Conservation (phyloP, 1,140 invertebrate species). For the Dreissena polymorpha region DNA sequence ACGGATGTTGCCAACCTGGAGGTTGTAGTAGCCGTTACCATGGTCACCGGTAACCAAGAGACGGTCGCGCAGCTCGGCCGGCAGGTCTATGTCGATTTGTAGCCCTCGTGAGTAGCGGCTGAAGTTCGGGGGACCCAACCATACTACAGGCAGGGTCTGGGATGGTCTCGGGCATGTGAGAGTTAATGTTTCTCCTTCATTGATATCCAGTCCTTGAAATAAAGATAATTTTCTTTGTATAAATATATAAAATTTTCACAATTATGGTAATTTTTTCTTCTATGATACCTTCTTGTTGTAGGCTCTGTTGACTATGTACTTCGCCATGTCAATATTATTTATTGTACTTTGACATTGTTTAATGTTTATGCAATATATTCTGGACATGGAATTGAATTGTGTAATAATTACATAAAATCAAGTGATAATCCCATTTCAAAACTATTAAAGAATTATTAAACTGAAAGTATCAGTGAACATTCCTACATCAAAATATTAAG, state of each 20-base stretch:
- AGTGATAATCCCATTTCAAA: no score
- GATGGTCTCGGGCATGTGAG: conserved; percentile 43
- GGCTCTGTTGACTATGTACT: not conserved
- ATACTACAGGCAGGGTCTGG: conserved; percentile 24
- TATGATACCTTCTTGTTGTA: not conserved
- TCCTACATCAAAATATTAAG: no score
- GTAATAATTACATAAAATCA: no score
- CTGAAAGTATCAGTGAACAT: no score
- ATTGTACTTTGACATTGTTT: no score
- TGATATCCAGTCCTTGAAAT: conserved; percentile 45
- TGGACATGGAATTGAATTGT: no score
- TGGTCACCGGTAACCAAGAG: conserved; percentile 47
- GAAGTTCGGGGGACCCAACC: conserved; percentile 42
- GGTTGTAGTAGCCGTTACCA: conserved; percentile 46
- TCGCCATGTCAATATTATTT: no score
- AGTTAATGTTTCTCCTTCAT: conserved; percentile 52
- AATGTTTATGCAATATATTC: no score
- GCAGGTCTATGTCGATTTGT: conserved; percentile 30
- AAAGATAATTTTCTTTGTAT: not conserved
- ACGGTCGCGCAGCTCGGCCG: conserved; percentile 38
- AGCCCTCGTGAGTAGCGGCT: conserved; percentile 25
- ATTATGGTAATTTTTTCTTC: not conserved
- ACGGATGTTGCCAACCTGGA: conserved; percentile 25
- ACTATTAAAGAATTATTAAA: no score
- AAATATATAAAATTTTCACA: not conserved